Conservation (phyloP, 1,140 invertebrate species). For the Probaryconus sp. region DNA sequence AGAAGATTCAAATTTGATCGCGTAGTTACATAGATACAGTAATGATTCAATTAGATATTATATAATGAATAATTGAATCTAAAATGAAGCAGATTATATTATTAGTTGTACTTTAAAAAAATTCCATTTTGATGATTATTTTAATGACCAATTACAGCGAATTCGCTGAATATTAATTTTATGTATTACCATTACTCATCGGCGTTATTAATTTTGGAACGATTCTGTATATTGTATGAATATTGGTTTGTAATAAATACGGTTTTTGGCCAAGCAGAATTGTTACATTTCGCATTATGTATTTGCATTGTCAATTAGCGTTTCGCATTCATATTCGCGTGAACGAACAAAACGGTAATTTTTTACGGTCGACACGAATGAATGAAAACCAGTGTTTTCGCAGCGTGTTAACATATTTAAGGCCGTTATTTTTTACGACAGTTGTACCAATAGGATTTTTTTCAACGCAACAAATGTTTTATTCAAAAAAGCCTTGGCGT, state of each 20-base stretch:
- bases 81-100: too few species aligned
- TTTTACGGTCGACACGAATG: constrained; percentile 20
- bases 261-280: too few species aligned
- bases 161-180: background rate
- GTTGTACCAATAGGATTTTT: constrained; percentile 22
- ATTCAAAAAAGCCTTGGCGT: constrained; percentile 45
- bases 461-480: constrained; percentile 37
- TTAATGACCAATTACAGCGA: background rate
- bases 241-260: constrained; percentile 1
- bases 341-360: constrained; percentile 29
- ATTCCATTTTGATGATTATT: too few species aligned
- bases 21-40: too few species aligned
- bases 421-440: constrained; percentile 43
- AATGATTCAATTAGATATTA: too few species aligned
- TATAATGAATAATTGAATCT: too few species aligned
- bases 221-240: background rate
- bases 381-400: constrained; percentile 12
- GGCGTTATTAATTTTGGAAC: background rate
- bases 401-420: constrained; percentile 36
- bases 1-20: too few species aligned
- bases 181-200: background rate
- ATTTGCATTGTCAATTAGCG: background rate
- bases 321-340: constrained; percentile 26
- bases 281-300: too few species aligned
- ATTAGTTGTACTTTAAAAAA: too few species aligned